phyloP scores from a whole-genome alignment of 2,797 vertebrate genomes.

The Tamandua tetradactyla region DNA sequence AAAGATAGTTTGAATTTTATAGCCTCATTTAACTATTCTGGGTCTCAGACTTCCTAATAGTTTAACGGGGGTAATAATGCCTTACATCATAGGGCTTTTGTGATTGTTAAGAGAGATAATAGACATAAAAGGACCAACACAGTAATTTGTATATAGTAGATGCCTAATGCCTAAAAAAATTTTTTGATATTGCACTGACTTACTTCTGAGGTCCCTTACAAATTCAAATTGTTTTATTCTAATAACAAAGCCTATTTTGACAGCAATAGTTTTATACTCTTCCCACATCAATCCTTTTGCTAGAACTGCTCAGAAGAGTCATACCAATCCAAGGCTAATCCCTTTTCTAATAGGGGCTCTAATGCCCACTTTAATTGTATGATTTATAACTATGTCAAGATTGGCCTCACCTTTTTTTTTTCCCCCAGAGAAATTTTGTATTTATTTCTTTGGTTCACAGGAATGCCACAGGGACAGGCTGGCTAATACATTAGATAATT shows the following conservation, averaged over 20 bases:
- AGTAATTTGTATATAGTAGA: not conserved
- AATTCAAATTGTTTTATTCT: not conserved
- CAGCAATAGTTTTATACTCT: not conserved
- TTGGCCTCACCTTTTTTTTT: not conserved
- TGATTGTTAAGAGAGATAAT: not conserved
- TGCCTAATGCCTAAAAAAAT: not conserved
- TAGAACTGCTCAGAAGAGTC: not conserved
- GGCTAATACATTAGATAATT: slow-evolving; percentile 76
- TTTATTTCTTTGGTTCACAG: slow-evolving; percentile 75
- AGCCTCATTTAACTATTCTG: not conserved
- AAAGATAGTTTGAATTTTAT: not conserved
- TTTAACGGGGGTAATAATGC: not conserved
- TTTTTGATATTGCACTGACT: not conserved
- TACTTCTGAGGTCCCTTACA: not conserved
- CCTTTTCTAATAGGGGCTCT: not conserved
- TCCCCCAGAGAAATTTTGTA: slow-evolving; percentile 77
- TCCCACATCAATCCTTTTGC: not conserved
- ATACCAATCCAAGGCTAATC: not conserved
- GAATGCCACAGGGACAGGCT: slow-evolving; percentile 68
- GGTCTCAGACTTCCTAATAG: not conserved
- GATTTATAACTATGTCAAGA: not conserved
- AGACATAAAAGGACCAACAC: not conserved
- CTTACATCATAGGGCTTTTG: not conserved
- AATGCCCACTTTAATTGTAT: not conserved
- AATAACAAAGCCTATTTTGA: not conserved